Percentiles rank a stretch among this genome's conserved stretches.
phyloP scores from a whole-genome alignment of 2,888 invertebrate genomes.

The Iselma pallidipennis region DNA sequence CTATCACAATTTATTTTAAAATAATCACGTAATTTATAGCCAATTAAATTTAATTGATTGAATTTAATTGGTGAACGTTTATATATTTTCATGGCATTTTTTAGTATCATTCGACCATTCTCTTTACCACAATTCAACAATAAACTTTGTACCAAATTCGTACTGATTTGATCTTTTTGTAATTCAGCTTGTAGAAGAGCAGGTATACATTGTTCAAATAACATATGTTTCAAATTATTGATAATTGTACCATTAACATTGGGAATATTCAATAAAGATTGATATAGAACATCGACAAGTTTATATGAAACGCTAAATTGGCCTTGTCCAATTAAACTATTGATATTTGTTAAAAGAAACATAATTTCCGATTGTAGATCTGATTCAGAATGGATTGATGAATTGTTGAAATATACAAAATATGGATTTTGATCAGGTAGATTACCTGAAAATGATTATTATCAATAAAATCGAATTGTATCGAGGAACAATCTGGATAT shows the following conservation, averaged over 20 bases:
- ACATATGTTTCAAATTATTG: slow-evolving; percentile 21
- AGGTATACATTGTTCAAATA: slow-evolving; percentile 36
- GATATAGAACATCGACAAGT: slow-evolving; percentile 24
- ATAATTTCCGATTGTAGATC: slow-evolving; percentile 34
- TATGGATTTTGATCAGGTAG: slow-evolving; percentile 19
- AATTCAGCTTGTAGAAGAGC: slow-evolving; percentile 50
- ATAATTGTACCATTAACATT: background rate
- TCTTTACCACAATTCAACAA: slow-evolving; percentile 42
- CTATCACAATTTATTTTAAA: slow-evolving; percentile 24
- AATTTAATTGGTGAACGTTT: slow-evolving; percentile 43
- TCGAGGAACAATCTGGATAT: slow-evolving; percentile 1
- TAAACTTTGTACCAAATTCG: slow-evolving; percentile 49
- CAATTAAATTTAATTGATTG: slow-evolving; percentile 35
- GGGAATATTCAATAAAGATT: background rate
- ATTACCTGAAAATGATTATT: slow-evolving; percentile 24
- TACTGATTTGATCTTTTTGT: slow-evolving; percentile 48
- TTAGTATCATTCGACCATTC: slow-evolving; percentile 25
- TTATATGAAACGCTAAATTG: slow-evolving; percentile 40
- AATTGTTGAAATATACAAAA: slow-evolving; percentile 22
- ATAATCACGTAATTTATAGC: slow-evolving; percentile 32
- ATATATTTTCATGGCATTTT: slow-evolving; percentile 33
- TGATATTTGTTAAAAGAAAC: slow-evolving; percentile 33
- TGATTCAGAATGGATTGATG: slow-evolving; percentile 12
- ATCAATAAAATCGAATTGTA: background rate
- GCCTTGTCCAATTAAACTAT: slow-evolving; percentile 41